These are phyloP conservation scores for Anolis sagrei DNA, from an alignment of 2,113 vertebrate genomes.

Conservation along the genomic window DNA sequence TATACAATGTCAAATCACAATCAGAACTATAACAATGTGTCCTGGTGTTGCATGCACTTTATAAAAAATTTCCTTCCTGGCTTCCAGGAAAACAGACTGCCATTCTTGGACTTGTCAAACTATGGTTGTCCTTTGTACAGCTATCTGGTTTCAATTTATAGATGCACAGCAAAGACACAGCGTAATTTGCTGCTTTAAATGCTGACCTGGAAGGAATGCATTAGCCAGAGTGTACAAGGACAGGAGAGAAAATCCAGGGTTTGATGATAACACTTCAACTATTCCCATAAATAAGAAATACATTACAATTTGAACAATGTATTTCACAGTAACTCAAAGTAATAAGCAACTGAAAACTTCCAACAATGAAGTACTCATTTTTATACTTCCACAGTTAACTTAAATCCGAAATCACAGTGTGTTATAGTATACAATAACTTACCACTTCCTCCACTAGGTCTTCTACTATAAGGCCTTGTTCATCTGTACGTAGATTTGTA, in stretches of 20 bases:
- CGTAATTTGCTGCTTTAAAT: not conserved
- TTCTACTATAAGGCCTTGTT: conserved; percentile 97
- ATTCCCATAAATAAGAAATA: not conserved
- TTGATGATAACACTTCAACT: not conserved
- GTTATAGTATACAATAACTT: conserved; percentile 70
- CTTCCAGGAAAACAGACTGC: not conserved
- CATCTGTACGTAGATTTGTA: conserved; percentile 94
- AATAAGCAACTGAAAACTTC: not conserved
- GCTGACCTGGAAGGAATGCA: not conserved
- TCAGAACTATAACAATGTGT: not conserved
- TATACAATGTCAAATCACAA: not conserved
- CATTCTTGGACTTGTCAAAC: not conserved
- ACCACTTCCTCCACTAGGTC: conserved; percentile 98
- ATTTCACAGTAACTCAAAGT: not conserved
- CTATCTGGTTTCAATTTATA: not conserved
- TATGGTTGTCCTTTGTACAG: too few species aligned
- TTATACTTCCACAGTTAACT: not conserved
- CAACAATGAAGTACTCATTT: not conserved
- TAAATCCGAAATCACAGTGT: not conserved
- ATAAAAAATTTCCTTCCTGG: not conserved
- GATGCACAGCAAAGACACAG: not conserved
- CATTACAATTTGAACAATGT: not conserved
- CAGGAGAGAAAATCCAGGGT: not conserved
- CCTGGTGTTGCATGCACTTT: not conserved
- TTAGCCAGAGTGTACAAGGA: not conserved